Base-by-base conservation (phyloP, 2,888 invertebrate genomes). In the Mesorhabditis spiculigera region DNA sequence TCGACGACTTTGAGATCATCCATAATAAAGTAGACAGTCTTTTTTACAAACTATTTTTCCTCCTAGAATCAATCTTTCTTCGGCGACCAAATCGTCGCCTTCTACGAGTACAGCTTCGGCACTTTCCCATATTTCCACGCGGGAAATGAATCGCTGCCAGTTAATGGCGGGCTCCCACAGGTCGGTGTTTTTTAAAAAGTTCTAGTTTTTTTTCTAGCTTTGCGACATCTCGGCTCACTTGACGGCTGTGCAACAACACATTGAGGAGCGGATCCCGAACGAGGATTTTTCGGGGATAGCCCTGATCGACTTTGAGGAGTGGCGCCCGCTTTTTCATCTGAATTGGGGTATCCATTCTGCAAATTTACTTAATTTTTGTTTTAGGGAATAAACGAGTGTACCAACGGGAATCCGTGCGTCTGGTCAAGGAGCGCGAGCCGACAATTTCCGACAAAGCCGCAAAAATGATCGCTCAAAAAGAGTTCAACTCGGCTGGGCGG, bases 101-200 rank as follows among this genome's bases (percentile, higher is more conserved):
- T 79, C 67, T 79, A 79, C 63, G 74, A 75, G 73, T 71, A 72
- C 66, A 69, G 67, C 28, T 76, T 76, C 42, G 75, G 76, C 8
- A 72, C 69, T 42, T 70, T 77, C 42, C 76, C 79, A n/a, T 76
- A 75, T 68, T 75, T 72, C 45, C 66, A 72, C 43, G 65, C 45
- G 4, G 68, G 71, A 41, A 71, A 73, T 45, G 67, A 66, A 8
- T 65, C 61, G 13, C 65, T 68, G 41, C 72, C 73, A 10, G 64
- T 71, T 61, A 76, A 77, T 45, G 79, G 79, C 64, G 79, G 79
- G 16, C 69, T 79, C 5, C 79, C 79, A 8, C 79, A 79, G 75
- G 73, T 75, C 8, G 16, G 16, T 10, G n/a, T 3, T n/a, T 42
- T 16, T 6, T 61, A 10, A 1, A 43, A 16, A 13, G 4, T 69